Evolutionary conservation across 2,113 vertebrate genomes (phyloP), one percentile per base, ranked within the genome.

Genomic region (Himantopus leucocephalus): DNA sequence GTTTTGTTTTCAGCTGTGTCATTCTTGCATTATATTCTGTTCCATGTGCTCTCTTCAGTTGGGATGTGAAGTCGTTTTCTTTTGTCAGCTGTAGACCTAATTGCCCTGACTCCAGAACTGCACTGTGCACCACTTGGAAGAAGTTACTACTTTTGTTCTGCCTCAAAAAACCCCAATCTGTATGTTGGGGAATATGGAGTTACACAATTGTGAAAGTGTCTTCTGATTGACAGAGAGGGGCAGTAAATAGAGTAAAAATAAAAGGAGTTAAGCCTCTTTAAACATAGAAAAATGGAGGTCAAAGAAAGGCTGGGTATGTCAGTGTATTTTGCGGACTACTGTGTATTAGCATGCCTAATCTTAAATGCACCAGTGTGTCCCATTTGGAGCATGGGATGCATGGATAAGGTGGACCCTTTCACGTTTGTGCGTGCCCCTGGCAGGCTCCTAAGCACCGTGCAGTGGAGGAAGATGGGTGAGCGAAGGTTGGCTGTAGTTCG

Each of bases 1-100:
- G 79, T 95, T 96, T 96, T 95, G 90, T 84, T 95, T 96, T 91
- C 96, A 91, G 88, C 82, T 95, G 92, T 96, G 92, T 94, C 78
- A 60, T 92, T 95, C 80, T 85, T 95, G 41, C 91, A 93, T 95
- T 84, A 89, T 62, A 76, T 89, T 95, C 94, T 95, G 58, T 95
- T 96, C 84, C 53, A 85, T 94, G 74, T 60, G 66, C 84, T 94
- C 80, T 94, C 84, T 92, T 96, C 84, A 53, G 53, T 59, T 93
- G 92, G 87, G 94, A 79, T 93, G 74, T 88, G 93, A 93, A 96
- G 72, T 95, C 32, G 80, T 85, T 94, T 95, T 92, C 93, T 92
- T 95, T 95, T 96, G 92, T 92, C 85, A 83, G 63, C 64, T 90
- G 71, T 88, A 58, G 71, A 53, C 45, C 59, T 95, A 93, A 88